Base-by-base conservation (phyloP, 35 echinoderm and acorn worm genomes). In the Diadema setosum region DNA sequence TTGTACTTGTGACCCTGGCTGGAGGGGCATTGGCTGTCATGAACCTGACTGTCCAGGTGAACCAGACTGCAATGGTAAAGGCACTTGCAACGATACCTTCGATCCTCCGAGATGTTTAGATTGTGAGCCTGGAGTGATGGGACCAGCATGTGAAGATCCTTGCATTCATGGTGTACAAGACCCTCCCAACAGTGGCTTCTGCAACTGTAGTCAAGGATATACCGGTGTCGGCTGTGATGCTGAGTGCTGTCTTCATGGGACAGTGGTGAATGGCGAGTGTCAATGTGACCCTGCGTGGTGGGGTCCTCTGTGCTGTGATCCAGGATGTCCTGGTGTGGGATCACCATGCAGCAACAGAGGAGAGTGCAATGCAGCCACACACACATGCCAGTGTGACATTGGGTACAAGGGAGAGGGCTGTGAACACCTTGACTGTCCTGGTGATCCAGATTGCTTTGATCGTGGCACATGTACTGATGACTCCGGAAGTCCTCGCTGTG, bases 141-240 rank as follows among this genome's bases (percentile, higher is more conserved):
- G 94, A 39, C 86, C 82, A 43, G 85, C 94, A 4, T 97, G 94
- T 93, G 94, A 97, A 85, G 94, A 97, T 20, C 94, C 94, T 14
- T 97, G 94, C 69, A 34, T 85, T 26, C 3, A 93, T 83, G 94
- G 94, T 33, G 49, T 73, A 7, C 94, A 97, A 74, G 81, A 81
- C 7, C 94, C 94, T 67, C 84, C 84, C 30, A 85, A 97, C 44
- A 97, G 94, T 90, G 94, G 94, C 7, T 81, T 73, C 90, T 97
- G 94, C 80, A 75, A 85, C 5, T 97, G 94, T 45, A 82, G 69
- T 17, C 39, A 40, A 43, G 82, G 86, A 27, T 97, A 86, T 85
- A 84, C 87, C 70, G 94, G 94, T 42, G 87, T 89, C 49, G 90
- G 94, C 15, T 97, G 94, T 75, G 87, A 97, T 81, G 87, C 90